phyloP scores from a whole-genome alignment of 2,888 invertebrate genomes.

The Tachina fera region DNA sequence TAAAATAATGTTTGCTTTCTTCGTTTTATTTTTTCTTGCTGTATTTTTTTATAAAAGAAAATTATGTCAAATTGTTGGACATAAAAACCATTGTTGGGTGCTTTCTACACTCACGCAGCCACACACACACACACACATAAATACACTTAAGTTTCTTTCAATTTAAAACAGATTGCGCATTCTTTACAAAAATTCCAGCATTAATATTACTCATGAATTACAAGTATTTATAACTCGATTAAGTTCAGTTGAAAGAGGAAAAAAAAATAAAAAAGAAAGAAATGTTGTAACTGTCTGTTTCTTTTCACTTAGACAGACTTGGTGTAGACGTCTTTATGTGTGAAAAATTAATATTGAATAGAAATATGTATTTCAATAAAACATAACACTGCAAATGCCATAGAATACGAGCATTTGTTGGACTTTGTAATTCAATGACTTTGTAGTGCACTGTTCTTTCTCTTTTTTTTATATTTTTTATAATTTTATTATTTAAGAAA shows the following conservation, averaged over 20 bases:
- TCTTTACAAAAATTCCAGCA: slow-evolving; percentile 10
- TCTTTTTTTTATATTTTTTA: background rate
- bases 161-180: slow-evolving; percentile 27
- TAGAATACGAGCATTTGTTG: slow-evolving; percentile 1
- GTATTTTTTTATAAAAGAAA: slow-evolving; percentile 41
- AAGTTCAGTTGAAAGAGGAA: slow-evolving; percentile 25
- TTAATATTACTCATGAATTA: slow-evolving; percentile 59
- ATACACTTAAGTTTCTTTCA: background rate
- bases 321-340: slow-evolving; percentile 50
- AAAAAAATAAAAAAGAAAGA: background rate
- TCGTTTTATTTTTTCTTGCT: background rate
- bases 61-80: slow-evolving; percentile 65
- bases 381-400: background rate
- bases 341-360: slow-evolving; percentile 48
- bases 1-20: slow-evolving; percentile 25
- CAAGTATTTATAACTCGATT: slow-evolving; percentile 69
- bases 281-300: slow-evolving; percentile 32
- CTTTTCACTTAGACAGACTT: slow-evolving; percentile 25
- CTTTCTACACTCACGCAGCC: background rate
- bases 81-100: slow-evolving; percentile 24
- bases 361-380: slow-evolving; percentile 39
- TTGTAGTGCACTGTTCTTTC: slow-evolving; percentile 5
- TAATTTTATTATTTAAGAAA: slow-evolving; percentile 1
- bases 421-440: slow-evolving; percentile 46
- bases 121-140: background rate